Base-by-base conservation (phyloP, 2,888 invertebrate genomes). In the Amphipyra tragopoginis region DNA sequence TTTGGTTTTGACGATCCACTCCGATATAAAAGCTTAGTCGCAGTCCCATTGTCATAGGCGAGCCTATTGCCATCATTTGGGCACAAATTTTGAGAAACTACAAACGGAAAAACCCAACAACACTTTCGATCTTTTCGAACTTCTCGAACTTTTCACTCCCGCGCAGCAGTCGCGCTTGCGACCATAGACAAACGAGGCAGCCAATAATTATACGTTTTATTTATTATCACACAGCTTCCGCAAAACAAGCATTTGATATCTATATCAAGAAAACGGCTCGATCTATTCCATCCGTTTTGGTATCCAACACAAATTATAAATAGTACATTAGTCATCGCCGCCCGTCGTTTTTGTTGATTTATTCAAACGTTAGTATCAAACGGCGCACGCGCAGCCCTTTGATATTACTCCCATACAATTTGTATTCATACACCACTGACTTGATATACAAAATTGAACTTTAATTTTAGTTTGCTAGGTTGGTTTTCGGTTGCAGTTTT, bases 341-440 rank as follows among this genome's bases (percentile, higher is more conserved):
- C 92, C 93, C 92, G 94, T 91, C 90, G 93, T 89, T 93, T 92
- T 92, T 90, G 93, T 93, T 94, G 94, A 94, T 94, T 94, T 94
- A 94, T 94, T 91, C 92, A 91, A 90, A 90, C 86, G 87, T 89
- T 86, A 83, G 87, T 90, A 90, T 88, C 90, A 89, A 88, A 90
- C 89, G 86, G 87, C 88, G 91, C 87, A 86, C 82, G 87, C 86
- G 75, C 88, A 83, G 83, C 81, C 80, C 91, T 93, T 93, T 93
- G 90, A 92, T 93, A 91, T 83, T 86, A 89, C 89, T 85, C 86
- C 86, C 89, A 88, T 90, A 92, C 90, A 93, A 94, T 90, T 93
- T 93, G 92, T 93, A 88, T 82, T 84, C 84, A 83, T 85, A 86
- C 86, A 83, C 65, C 71, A 75, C 61, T 40, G 36, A 5, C 10